These are phyloP conservation scores for Ectemnius continuus DNA, from an alignment of 2,888 invertebrate genomes.

Conservation along the genomic window DNA sequence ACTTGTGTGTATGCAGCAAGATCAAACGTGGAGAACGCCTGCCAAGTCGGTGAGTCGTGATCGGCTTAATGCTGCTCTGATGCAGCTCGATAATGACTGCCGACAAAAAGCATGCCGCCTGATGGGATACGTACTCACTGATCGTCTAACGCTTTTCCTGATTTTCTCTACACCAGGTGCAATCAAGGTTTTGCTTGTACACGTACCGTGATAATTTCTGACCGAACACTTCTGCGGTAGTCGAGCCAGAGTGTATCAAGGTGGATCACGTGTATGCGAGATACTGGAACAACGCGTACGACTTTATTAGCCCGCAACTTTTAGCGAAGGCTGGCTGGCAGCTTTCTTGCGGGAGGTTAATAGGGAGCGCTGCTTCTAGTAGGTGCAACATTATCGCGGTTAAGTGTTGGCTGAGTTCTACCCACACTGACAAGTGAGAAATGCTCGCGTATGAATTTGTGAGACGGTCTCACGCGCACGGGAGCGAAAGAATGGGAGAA, in stretches of 20 bases:
- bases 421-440: too few relatives aligned
- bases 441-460: too few relatives aligned
- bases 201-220: neutral
- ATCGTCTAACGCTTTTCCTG: slow-evolving; percentile 4
- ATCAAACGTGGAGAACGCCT: slow-evolving; percentile 17
- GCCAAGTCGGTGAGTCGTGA: neutral
- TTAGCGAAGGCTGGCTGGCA: neutral
- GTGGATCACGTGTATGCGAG: neutral
- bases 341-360: slow-evolving; percentile 1
- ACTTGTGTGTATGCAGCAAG: neutral
- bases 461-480: too few relatives aligned
- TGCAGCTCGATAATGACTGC: slow-evolving; percentile 3
- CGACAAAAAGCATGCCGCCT: slow-evolving; percentile 6
- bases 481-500: too few relatives aligned
- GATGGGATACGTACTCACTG: neutral
- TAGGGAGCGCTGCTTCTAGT: too few relatives aligned
- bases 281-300: neutral
- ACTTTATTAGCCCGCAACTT: neutral
- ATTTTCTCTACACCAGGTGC: neutral
- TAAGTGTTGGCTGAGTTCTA: too few relatives aligned
- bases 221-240: neutral
- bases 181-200: neutral
- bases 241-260: neutral
- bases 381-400: too few relatives aligned
- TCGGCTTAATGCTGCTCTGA: neutral